Evolutionary conservation across 2,888 invertebrate genomes (phyloP).

Genomic region (Atethmia centrago): DNA sequence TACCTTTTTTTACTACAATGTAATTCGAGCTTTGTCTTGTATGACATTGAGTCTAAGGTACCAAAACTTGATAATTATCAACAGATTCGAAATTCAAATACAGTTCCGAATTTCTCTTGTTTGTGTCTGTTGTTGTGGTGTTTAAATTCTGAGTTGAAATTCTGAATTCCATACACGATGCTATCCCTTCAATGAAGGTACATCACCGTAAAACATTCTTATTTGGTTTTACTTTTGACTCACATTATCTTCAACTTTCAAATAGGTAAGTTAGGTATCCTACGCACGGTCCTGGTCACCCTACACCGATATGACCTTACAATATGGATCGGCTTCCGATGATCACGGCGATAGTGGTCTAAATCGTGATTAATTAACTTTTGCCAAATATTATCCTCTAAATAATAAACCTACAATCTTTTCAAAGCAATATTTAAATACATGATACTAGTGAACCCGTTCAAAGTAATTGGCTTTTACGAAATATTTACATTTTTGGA

Average conservation of each 20-base stretch:
- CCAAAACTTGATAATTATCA: not conserved
- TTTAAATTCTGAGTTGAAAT: not conserved
- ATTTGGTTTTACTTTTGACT: not conserved
- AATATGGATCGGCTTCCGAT: slow-evolving; percentile 66
- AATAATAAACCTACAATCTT: slow-evolving; percentile 55
- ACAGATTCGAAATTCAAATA: not conserved
- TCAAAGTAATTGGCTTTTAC: slow-evolving; percentile 52
- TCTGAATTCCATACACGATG: not conserved
- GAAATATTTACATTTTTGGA: slow-evolving; percentile 48
- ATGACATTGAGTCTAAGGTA: not conserved
- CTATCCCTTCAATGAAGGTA: not conserved
- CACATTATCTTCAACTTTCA: not conserved
- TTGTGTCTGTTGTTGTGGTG: not conserved
- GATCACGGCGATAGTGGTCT: slow-evolving; percentile 53
- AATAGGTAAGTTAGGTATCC: not conserved
- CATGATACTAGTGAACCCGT: slow-evolving; percentile 25
- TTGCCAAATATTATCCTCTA: slow-evolving; percentile 61
- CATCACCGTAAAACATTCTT: not conserved
- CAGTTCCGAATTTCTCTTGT: not conserved
- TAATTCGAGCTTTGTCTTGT: not conserved
- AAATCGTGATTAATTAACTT: slow-evolving; percentile 68
- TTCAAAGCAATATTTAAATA: slow-evolving; percentile 47
- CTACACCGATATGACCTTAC: slow-evolving; percentile 60
- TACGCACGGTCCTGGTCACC: slow-evolving; percentile 41
- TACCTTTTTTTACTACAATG: not conserved